Percentiles rank a stretch among this genome's conserved stretches.
phyloP scores from a whole-genome alignment of 2,797 vertebrate genomes.

The Manis javanica region DNA sequence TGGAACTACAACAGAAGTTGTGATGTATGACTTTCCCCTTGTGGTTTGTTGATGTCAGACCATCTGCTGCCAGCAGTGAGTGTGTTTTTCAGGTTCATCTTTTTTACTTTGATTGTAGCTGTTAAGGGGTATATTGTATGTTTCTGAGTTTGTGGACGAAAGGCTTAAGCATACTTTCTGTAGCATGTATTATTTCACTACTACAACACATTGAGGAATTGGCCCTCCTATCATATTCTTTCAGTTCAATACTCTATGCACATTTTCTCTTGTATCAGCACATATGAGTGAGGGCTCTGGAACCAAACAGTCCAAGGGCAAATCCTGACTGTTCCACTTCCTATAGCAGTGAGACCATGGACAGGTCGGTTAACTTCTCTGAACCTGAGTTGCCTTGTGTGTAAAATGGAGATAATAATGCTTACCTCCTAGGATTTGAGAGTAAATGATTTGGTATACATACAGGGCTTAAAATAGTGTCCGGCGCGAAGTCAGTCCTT shows the following conservation, averaged over 20 bases:
- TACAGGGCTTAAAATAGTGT: not conserved
- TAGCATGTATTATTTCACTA: conserved; percentile 47
- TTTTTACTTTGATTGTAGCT: conserved; percentile 63
- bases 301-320: not conserved
- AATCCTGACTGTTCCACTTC: not conserved
- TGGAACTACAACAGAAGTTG: conserved; percentile 67
- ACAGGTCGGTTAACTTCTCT: conserved; percentile 10
- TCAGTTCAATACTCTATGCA: not conserved
- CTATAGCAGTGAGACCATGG: not conserved
- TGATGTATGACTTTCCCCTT: conserved; percentile 70
- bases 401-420: not conserved
- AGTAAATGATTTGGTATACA: not conserved
- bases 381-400: not conserved
- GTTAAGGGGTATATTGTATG: conserved; percentile 25
- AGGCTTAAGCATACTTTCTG: not conserved
- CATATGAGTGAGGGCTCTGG: not conserved
- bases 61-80: conserved; percentile 43
- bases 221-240: not conserved
- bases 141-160: conserved; percentile 49
- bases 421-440: not conserved
- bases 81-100: conserved; percentile 51
- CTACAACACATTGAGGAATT: not conserved
- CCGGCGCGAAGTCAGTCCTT: not conserved
- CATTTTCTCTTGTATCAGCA: not conserved
- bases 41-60: conserved; percentile 62